Base-by-base conservation (phyloP, 2,888 invertebrate species). In the Teinopalpus imperialis region DNA sequence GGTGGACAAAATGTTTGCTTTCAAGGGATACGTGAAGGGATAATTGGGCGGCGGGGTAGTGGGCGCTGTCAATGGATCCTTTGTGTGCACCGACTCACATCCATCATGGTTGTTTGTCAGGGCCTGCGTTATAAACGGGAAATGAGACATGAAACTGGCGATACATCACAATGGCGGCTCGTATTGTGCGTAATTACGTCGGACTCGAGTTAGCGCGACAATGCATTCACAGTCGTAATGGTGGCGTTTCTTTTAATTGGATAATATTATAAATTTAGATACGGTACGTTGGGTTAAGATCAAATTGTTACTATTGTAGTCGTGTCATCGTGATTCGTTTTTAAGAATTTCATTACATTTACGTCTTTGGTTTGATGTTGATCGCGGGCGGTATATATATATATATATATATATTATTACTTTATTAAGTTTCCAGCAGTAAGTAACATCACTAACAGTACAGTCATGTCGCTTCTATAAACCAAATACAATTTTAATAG, bases 121-220 rank as follows among this genome's bases (percentile, higher is more conserved):
- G 53, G 59, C 35, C 54, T 54, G 56, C 57, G 55, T 71, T 61
- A 76, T 86, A 81, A 71, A 66, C 48, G 73, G 76, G 75, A 81
- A 86, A 82, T 75, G 71, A 72, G 39, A 69, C 82, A 78, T 80
- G 74, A 81, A 83, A 85, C 63, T 56, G 61, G 66, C 69, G 69
- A 72, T 77, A 69, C 67, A 62, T 74, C 69, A 75, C 75, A 74
- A 81, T 78, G 53, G 61, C 48, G 49, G 53, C 51, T 59, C n/a
- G 65, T 57, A 76, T 81, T 75, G 73, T 65, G 56, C 61, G 61
- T 74, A 77, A 81, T 82, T 81, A 81, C 68, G 69, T 71, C 66
- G 69, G 63, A 63, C 60, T 71, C 67, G 64, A 69, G 70, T 69
- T 63, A 67, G 64, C 65, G 48, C 67, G 54, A 63, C 71, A 73